Evolutionary conservation across 2,113 vertebrate genomes (phyloP).

Genomic region (Calidris pygmaea): DNA sequence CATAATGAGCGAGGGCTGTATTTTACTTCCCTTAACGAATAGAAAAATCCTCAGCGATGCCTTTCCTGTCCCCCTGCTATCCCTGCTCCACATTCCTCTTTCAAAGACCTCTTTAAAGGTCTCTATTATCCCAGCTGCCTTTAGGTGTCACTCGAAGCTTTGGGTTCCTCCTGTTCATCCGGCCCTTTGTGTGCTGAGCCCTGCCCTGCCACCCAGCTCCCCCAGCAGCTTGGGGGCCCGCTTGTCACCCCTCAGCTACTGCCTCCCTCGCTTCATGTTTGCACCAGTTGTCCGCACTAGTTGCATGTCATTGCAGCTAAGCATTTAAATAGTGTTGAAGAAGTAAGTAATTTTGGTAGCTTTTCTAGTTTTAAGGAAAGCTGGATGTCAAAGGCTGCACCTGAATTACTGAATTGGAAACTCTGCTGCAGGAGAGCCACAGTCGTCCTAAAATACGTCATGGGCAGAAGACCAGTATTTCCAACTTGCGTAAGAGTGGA

Average conservation of each 20-base stretch:
- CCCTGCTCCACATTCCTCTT: constrained; percentile 36
- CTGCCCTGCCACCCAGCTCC: constrained; percentile 3
- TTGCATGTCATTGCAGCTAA: not conserved
- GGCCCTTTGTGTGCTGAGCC: not conserved
- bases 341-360: not conserved
- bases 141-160: constrained; percentile 60
- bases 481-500: not conserved
- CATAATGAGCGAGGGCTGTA: constrained; percentile 53
- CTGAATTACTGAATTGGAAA: not conserved
- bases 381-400: not conserved
- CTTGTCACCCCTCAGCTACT: not conserved
- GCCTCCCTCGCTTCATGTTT: not conserved
- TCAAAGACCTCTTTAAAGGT: constrained; percentile 67
- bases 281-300: not conserved
- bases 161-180: constrained; percentile 40
- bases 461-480: not conserved
- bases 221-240: not conserved
- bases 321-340: not conserved
- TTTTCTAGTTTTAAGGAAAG: constrained; percentile 9
- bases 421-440: not conserved
- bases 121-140: constrained; percentile 62
- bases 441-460: not conserved
- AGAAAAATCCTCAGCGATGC: constrained; percentile 60
- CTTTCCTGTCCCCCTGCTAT: constrained; percentile 47
- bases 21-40: constrained; percentile 55